Evolutionary conservation across 35 echinoderm and acorn worm genomes (phyloP), one percentile per base, ranked within the genome.

Genomic region (Acanthaster planci): DNA sequence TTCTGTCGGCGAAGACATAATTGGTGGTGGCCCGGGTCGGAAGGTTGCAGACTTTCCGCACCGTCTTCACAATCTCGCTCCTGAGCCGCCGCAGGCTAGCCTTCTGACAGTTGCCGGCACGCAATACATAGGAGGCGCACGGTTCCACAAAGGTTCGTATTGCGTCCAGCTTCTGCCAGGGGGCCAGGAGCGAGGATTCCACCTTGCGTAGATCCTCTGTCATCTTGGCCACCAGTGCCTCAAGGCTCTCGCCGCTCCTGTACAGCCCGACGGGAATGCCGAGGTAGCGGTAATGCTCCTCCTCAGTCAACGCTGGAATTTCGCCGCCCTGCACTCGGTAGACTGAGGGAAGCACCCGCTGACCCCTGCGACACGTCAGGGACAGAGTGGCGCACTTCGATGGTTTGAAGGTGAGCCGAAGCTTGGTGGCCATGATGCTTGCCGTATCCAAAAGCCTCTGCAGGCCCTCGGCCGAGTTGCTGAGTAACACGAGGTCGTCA

Each of bases 401-500:
- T 16, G 55, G 55, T 23, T 58, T 58, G 55, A 58, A 58, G 0
- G 17, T 58, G 55, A 58, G 55, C 55, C 55, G 1, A 23, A 58
- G 55, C 26, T 58, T 58, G 10, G 17, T 23, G 26, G 55, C 55
- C 55, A 58, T 58, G 55, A 58, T 58, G 55, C 17, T 58, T 58
- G 79, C 79, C 0, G 40, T 76, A 35, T 36, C 22, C 14, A 86
- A 47, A 2, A 31, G 59, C 22, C 53, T n/a, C 7, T 86, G 57
- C 0, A 86, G 60, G 7, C 84, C 84, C 19, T 44, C 9, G 12
- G 67, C 30, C 16, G 37, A 44, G 14, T 77, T 86, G 12, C 59
- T 76, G 19, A 86, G 5, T 17, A 86, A 15, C 1, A 87, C 85
- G 5, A 87, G 42, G 22, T 87, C 85, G 40, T 87, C 85, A 37